phyloP scores from a whole-genome alignment of 2,113 vertebrate genomes.

The Albula goreensis region DNA sequence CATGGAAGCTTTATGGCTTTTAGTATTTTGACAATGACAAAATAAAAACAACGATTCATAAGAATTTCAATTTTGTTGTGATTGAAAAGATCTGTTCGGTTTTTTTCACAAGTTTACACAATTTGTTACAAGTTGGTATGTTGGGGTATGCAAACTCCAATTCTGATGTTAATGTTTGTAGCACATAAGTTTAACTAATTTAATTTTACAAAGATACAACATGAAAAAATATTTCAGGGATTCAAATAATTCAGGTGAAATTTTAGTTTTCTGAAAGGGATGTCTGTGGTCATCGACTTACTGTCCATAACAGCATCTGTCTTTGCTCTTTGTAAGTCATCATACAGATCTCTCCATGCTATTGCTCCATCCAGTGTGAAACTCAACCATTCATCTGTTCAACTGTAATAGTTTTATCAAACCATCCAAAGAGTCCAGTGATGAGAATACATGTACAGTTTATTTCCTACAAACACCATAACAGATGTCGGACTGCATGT shows the following conservation, averaged over 20 bases:
- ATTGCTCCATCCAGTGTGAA: neutral
- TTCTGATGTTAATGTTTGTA: neutral
- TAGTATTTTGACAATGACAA: constrained; percentile 10
- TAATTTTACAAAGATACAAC: neutral
- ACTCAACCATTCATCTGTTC: neutral
- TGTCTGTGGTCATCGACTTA: neutral
- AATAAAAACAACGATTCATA: constrained; percentile 26
- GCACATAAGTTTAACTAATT: neutral
- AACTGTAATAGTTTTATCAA: neutral
- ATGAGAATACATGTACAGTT: neutral
- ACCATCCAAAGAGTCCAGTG: neutral
- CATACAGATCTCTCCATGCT: neutral
- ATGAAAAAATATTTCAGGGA: constrained; percentile 22
- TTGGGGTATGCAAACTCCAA: neutral
- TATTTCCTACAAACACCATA: neutral
- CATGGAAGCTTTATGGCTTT: constrained; percentile 5
- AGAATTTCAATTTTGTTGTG: neutral
- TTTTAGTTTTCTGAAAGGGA: constrained; percentile 18
- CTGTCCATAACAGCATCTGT: too few relatives aligned
- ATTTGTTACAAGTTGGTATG: neutral
- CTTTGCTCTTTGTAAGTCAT: neutral
- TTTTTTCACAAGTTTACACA: constrained; percentile 12
- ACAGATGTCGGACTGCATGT: neutral
- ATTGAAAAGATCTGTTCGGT: neutral
- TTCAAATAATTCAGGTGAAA: constrained; percentile 15